Conservation (phyloP, 2,888 invertebrate species). For the Tanytarsus gracilentus region DNA sequence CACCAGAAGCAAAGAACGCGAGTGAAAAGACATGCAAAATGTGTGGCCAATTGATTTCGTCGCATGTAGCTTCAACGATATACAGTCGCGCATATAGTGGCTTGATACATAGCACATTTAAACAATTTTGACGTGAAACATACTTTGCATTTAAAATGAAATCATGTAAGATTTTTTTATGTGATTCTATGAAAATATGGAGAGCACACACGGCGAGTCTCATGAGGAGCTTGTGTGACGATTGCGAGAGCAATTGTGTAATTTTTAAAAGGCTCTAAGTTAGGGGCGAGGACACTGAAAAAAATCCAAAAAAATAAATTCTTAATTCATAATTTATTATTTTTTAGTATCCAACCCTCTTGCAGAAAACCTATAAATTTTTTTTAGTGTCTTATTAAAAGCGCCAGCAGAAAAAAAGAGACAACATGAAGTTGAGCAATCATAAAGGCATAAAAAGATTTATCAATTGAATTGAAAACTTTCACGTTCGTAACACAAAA, state of each 20-base stretch:
- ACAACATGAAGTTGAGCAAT: conserved; percentile 28
- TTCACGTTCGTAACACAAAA: conserved; percentile 25
- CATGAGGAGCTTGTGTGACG: background rate
- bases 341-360: too few relatives aligned
- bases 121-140: conserved; percentile 25
- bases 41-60: conserved; percentile 28
- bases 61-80: background rate
- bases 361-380: too few relatives aligned
- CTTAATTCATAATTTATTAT: too few relatives aligned
- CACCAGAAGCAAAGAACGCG: conserved; percentile 5
- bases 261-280: background rate
- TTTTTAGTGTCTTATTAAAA: conserved; percentile 26
- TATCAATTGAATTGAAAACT: conserved; percentile 27
- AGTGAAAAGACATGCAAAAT: conserved; percentile 22
- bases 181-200: conserved; percentile 12
- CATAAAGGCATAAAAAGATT: conserved; percentile 25
- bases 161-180: conserved; percentile 22
- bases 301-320: too few relatives aligned
- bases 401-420: conserved; percentile 1
- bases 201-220: background rate
- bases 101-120: conserved; percentile 10
- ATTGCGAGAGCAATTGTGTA: conserved; percentile 8
- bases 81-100: background rate
- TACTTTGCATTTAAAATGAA: conserved; percentile 21
- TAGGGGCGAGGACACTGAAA: background rate